These are phyloP conservation scores for Redunca redunca DNA, from an alignment of 2,113 vertebrate species.

Conservation along the genomic window DNA sequence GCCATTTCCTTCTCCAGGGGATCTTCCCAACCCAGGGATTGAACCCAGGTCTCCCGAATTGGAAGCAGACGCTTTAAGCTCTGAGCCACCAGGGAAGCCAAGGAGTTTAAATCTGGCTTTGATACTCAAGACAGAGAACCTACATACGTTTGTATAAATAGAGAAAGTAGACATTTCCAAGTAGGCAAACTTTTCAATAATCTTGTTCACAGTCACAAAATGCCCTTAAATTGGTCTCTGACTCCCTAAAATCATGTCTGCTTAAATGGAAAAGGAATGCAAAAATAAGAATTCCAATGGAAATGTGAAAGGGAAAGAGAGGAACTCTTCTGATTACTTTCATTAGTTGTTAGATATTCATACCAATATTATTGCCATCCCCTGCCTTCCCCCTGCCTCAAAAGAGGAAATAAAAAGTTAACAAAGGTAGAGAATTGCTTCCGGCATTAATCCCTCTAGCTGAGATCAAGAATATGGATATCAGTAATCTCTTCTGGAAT, in stretches of 20 bases:
- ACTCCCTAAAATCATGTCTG: background rate
- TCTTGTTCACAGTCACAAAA: background rate
- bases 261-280: background rate
- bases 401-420: constrained; percentile 3
- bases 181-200: background rate
- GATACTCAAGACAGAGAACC: background rate
- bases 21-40: too few species aligned
- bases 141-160: background rate
- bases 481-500: constrained; percentile 59
- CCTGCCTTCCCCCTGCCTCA: background rate
- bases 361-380: background rate
- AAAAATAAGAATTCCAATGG: background rate
- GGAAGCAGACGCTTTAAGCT: too few species aligned
- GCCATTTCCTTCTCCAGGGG: too few species aligned
- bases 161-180: background rate
- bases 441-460: constrained; percentile 61
- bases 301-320: background rate
- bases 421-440: constrained; percentile 60
- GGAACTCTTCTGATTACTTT: background rate
- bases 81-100: too few species aligned
- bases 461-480: constrained; percentile 52
- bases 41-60: too few species aligned
- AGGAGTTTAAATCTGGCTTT: background rate
- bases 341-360: background rate
- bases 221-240: background rate